A percentile compares a stretch with the other conserved stretches of the same genome.
Conservation (phyloP, 2,797 vertebrate genomes). For the Myripristis murdjan region DNA sequence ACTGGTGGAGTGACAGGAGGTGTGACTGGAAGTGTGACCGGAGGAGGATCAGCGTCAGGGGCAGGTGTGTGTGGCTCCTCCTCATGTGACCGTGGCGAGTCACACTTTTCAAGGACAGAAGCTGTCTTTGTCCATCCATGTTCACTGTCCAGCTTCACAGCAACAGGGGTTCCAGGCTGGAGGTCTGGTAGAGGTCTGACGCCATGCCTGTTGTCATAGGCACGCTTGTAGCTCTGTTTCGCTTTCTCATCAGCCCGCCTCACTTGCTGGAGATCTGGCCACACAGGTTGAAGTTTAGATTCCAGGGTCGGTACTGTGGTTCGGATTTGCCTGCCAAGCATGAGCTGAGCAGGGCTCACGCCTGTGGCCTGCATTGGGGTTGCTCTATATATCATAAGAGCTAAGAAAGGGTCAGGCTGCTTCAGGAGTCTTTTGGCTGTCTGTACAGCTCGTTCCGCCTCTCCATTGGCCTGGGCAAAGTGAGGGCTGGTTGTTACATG, state of each 20-base stretch:
- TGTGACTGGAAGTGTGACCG: no score
- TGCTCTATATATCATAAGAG: slow-evolving; percentile 57
- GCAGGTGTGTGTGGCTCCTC: no score
- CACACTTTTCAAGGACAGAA: no score
- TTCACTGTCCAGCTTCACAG: no score
- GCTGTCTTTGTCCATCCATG: not conserved
- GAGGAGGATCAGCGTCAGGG: no score
- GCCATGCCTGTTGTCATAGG: no score
- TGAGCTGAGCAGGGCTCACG: slow-evolving; percentile 25
- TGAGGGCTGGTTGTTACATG: slow-evolving; percentile 50
- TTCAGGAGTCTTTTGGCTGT: slow-evolving; percentile 8
- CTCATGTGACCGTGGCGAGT: no score
- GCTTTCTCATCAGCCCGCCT: slow-evolving; percentile 8
- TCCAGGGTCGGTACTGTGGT: slow-evolving; percentile 20
- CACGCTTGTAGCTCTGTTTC: no score
- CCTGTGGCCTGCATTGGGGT: slow-evolving; percentile 42
- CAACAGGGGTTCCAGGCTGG: not conserved
- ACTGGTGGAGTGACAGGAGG: no score
- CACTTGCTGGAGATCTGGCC: slow-evolving; percentile 21
- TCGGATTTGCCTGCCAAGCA: slow-evolving; percentile 26
- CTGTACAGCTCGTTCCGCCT: slow-evolving; percentile 65
- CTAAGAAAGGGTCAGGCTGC: slow-evolving; percentile 68
- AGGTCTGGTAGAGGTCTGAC: no score
- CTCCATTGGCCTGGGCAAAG: slow-evolving; percentile 70
- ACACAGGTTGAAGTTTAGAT: slow-evolving; percentile 12